Percentiles rank a stretch among this genome's conserved stretches.
phyloP scores from a whole-genome alignment of 1,140 invertebrate genomes.

The Mamestra configurata region DNA sequence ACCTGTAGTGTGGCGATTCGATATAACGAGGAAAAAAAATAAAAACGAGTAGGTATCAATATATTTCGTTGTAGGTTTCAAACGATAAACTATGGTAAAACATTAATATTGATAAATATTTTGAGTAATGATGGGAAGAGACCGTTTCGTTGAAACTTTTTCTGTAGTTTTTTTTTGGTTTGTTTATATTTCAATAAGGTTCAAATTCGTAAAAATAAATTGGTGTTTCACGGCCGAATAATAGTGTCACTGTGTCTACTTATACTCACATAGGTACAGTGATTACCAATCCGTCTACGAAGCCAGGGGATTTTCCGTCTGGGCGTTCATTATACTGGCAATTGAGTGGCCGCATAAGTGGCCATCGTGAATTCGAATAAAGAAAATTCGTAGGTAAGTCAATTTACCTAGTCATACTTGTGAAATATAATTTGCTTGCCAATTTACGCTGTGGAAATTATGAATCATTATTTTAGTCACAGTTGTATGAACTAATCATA shows the following conservation, averaged over 20 bases:
- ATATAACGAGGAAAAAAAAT: background rate
- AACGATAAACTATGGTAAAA: background rate
- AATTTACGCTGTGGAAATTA: background rate
- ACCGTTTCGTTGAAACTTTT: background rate
- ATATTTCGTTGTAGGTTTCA: background rate
- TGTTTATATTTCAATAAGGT: background rate
- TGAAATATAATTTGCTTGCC: background rate
- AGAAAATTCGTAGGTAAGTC: background rate
- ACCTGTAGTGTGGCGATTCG: constrained; percentile 3
- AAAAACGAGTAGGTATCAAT: background rate
- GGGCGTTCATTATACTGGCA: background rate
- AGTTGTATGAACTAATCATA: background rate
- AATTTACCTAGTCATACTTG: background rate
- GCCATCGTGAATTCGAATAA: background rate
- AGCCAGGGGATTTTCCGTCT: too few relatives aligned
- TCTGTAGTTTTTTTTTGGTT: background rate
- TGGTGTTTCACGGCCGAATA: too few relatives aligned
- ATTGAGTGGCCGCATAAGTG: background rate
- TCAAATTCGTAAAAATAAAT: too few relatives aligned
- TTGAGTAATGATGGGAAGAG: background rate
- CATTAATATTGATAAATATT: constrained; percentile 23
- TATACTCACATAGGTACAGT: too few relatives aligned
- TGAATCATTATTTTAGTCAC: background rate
- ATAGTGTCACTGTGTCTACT: too few relatives aligned
- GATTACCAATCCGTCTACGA: too few relatives aligned